A percentile compares a stretch with the other conserved stretches of the same genome.
Evolutionary conservation across 2,888 invertebrate genomes (phyloP).

Genomic region (Eristalis arbustorum): DNA sequence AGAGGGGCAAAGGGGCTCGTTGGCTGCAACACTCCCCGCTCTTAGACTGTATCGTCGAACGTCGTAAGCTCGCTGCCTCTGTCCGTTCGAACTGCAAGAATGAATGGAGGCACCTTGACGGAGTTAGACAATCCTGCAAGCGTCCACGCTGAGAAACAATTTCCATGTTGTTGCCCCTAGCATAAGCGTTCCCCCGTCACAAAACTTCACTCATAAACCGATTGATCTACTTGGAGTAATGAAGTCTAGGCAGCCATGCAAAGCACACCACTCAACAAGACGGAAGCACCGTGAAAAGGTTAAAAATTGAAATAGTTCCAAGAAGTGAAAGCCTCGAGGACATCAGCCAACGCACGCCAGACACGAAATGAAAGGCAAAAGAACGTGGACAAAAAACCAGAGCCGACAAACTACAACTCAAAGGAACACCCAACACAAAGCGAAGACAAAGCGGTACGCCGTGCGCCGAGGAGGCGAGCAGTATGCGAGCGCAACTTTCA

Average conservation of each 20-base stretch:
- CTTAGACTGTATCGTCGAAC: too few species aligned
- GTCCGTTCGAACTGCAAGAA: too few species aligned
- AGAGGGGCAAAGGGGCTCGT: too few species aligned
- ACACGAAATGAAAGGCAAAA: background rate
- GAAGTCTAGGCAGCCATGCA: background rate
- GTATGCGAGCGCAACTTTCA: slow-evolving; percentile 38
- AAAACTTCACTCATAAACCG: background rate
- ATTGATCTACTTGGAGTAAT: background rate
- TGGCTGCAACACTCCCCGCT: too few species aligned
- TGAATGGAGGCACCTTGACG: too few species aligned
- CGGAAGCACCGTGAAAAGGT: background rate
- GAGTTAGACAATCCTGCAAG: too few species aligned
- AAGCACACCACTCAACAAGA: background rate
- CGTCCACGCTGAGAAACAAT: too few species aligned
- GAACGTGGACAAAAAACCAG: background rate
- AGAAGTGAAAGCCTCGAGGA: background rate
- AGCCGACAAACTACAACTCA: background rate
- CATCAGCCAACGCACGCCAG: background rate
- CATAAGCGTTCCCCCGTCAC: too few species aligned
- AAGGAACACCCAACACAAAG: background rate
- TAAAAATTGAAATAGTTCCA: background rate
- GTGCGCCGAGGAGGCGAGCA: too few species aligned
- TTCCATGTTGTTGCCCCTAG: too few species aligned
- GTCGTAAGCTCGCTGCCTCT: too few species aligned
- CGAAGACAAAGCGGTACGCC: slow-evolving; percentile 7